These are phyloP conservation scores for Catharus fuscescens DNA, from an alignment of 2,113 vertebrate species.

Conservation along the genomic window DNA sequence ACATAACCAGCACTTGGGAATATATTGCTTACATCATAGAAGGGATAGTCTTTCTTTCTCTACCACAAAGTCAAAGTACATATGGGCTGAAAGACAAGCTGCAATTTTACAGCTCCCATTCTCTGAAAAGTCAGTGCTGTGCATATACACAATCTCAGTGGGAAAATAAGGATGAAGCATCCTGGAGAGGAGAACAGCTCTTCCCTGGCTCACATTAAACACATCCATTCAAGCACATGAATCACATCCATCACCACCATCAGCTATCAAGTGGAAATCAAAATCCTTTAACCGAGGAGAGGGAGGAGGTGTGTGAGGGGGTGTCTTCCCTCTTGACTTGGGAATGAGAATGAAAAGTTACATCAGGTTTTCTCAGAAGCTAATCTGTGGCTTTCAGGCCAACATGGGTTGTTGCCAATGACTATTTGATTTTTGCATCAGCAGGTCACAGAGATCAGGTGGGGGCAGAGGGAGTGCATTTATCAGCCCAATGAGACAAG, in stretches of 20 bases:
- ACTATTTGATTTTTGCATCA: constrained; percentile 22
- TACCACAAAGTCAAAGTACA: neutral
- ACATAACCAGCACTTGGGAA: neutral
- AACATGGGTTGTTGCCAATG: constrained; percentile 4
- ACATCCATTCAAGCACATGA: neutral
- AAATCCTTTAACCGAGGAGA: neutral
- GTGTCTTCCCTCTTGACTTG: constrained; percentile 21
- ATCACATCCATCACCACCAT: neutral
- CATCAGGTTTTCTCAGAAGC: constrained; percentile 51
- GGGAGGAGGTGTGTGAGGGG: neutral
- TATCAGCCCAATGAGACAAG: constrained; percentile 11
- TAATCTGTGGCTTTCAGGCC: constrained; percentile 48
- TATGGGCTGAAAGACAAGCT: neutral
- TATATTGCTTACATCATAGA: neutral
- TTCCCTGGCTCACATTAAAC: neutral
- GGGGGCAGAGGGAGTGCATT: neutral
- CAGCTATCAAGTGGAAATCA: neutral
- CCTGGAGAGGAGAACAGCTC: neutral
- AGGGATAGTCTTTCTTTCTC: neutral
- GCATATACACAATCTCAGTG: neutral
- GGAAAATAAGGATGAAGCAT: neutral
- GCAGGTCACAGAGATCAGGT: constrained; percentile 36
- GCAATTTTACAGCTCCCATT: neutral
- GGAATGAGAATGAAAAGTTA: constrained; percentile 24
- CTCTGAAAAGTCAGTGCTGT: neutral